Conservation (phyloP, 2,113 vertebrate genomes). For the Prietella phreatophila region DNA sequence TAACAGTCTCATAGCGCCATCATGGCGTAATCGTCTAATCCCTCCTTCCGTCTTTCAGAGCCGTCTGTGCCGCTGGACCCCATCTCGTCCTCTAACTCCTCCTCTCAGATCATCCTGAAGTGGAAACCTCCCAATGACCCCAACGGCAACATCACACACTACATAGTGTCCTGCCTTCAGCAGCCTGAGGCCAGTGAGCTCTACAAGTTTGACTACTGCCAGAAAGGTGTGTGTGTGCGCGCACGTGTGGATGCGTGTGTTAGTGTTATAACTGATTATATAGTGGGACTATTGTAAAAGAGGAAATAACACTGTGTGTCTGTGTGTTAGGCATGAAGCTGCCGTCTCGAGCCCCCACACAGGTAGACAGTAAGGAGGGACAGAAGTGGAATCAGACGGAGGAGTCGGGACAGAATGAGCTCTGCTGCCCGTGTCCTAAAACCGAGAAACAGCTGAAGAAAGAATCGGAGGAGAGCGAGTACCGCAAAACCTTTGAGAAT, state of each 20-base stretch:
- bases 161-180: conserved; percentile 87
- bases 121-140: conserved; percentile 92
- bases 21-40: neutral
- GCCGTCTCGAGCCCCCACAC: conserved; percentile 82
- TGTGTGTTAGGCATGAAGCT: conserved; percentile 82
- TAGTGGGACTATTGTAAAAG: neutral
- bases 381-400: conserved; percentile 86
- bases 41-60: conserved; percentile 67
- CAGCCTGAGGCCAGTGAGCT: conserved; percentile 90
- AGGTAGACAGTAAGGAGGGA: conserved; percentile 79
- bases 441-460: conserved; percentile 90
- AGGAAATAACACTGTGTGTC: neutral
- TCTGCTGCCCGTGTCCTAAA: conserved; percentile 91
- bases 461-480: conserved; percentile 88
- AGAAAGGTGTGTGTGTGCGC: conserved; percentile 87
- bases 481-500: conserved; percentile 92
- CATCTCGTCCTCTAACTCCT: conserved; percentile 92
- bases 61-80: conserved; percentile 91
- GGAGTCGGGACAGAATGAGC: conserved; percentile 67
- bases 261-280: too few relatives aligned
- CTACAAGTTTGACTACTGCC: conserved; percentile 91
- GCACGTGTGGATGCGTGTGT: neutral
- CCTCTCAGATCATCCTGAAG: conserved; percentile 93
- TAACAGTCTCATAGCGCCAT: neutral
- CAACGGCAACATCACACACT: conserved; percentile 96